Conservation (phyloP, 92 coral and sea anemone genomes). For the Zoanthus sansibaricus region DNA sequence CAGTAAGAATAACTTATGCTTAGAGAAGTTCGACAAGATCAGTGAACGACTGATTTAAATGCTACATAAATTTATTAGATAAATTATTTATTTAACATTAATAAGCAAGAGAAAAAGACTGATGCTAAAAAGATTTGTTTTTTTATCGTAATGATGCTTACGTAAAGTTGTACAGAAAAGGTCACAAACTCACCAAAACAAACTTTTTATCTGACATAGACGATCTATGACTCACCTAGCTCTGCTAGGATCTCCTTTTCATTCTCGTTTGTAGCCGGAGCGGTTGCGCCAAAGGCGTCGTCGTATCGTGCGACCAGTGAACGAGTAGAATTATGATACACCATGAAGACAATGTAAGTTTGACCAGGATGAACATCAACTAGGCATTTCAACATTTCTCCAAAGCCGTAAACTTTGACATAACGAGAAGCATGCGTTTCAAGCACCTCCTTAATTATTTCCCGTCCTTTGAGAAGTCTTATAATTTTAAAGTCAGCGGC, state of each 20-base stretch:
- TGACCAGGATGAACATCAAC: slow-evolving; percentile 81
- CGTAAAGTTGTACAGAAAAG: background rate
- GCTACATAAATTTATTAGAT: too few species aligned
- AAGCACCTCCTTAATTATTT: slow-evolving; percentile 78
- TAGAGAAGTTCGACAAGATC: too few species aligned
- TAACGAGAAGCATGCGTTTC: slow-evolving; percentile 66
- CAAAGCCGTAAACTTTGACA: slow-evolving; percentile 86
- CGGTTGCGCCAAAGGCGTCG: slow-evolving; percentile 85
- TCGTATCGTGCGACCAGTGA: slow-evolving; percentile 83
- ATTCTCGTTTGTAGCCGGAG: slow-evolving; percentile 76
- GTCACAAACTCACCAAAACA: background rate
- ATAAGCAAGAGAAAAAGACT: too few species aligned
- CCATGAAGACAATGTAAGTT: slow-evolving; percentile 80
- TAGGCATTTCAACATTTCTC: slow-evolving; percentile 75
- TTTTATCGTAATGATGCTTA: background rate
- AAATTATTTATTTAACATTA: too few species aligned
- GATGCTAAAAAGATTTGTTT: background rate
- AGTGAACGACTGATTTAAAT: too few species aligned
- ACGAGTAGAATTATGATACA: slow-evolving; percentile 64
- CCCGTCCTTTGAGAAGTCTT: slow-evolving; percentile 82
- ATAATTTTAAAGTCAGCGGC: slow-evolving; percentile 88
- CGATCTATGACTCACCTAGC: slow-evolving; percentile 73
- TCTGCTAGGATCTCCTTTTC: slow-evolving; percentile 79
- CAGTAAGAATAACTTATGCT: too few species aligned
- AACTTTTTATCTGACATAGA: background rate